Base-by-base conservation (phyloP, 2,888 invertebrate species). In the Callinectes sapidus region DNA sequence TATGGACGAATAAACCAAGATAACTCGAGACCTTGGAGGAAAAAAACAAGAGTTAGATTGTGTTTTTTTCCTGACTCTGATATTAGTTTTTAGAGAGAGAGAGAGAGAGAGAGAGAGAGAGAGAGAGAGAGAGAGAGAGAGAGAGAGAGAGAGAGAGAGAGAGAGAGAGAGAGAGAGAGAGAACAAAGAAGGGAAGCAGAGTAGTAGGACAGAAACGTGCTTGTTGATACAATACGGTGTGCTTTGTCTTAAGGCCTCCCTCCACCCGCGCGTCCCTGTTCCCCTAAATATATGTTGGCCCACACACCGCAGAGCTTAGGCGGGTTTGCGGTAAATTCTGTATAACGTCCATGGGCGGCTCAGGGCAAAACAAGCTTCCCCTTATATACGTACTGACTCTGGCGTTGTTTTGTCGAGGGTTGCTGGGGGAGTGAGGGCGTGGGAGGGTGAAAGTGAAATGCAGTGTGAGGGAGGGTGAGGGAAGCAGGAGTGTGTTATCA, bases 401-500 rank as follows among this genome's bases (percentile, higher is more conserved):
- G 55, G 55, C n/a, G 55, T 81, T 32, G 88, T 54, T 54, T 42
- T 48, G 55, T 32, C n/a, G 32, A 32, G 88, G 28, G 42, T 10
- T 61, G 23, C 13, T 39, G 48, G 54, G 39, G 54, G 54, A 35
- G 87, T 87, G 42, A 87, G 39, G 86, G 86, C 35, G 86, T 39
- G 2, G 71, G 86, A 48, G 35, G 39, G 86, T 87, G 86, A 48
- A 8, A 35, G 86, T 87, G 35, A 39, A 39, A n/a, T 87, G 86
- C 13, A 42, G 48, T 23, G 39, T 39, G 86, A 48, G 42, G 48
- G 86, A 87, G 23, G 35, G 86, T 87, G 86, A 48, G 55, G 42
- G 81, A 81, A 81, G 81, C 81, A 81, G 35, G 81, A 81, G 35
- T 81, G 71, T 61, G 61, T 89, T 77, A 89, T 89, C 89, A 89